These are phyloP conservation scores for Zaprionus obscuricornis DNA, from an alignment of 2,888 invertebrate species.

Conservation along the genomic window DNA sequence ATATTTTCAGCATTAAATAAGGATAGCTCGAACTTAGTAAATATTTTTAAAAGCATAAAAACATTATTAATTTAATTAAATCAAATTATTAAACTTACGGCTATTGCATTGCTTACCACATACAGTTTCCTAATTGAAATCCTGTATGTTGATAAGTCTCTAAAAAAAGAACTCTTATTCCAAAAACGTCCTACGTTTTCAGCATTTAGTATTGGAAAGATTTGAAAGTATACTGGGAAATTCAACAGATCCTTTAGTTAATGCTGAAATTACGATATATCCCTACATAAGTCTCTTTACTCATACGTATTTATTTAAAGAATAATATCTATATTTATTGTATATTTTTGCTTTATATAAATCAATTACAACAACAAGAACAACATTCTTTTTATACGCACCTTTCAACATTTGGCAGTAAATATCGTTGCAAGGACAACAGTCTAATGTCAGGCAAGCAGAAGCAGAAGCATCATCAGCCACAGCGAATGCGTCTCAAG, in stretches of 20 bases:
- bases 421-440: conserved; percentile 67
- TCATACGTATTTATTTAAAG: conserved; percentile 53
- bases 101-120: no score
- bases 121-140: no score
- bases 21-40: no score
- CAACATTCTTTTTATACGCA: conserved; percentile 35
- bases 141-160: no score
- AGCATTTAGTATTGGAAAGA: no score
- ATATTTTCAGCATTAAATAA: conserved; percentile 28
- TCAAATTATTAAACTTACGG: no score
- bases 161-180: no score
- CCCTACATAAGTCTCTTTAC: conserved; percentile 13
- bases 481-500: conserved; percentile 22
- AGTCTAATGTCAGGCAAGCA: conserved; percentile 73
- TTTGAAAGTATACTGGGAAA: no score
- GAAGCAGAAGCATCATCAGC: conserved; percentile 10
- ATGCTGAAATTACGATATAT: conserved; percentile 24
- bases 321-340: conserved; percentile 27
- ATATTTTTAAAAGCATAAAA: no score
- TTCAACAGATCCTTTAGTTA: no score
- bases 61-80: no score
- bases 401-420: conserved; percentile 36
- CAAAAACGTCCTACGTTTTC: no score
- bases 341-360: conserved; percentile 23
- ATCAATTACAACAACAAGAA: conserved; percentile 15